Conservation (phyloP, 2,113 vertebrate species). For the Bettongia penicillata region DNA sequence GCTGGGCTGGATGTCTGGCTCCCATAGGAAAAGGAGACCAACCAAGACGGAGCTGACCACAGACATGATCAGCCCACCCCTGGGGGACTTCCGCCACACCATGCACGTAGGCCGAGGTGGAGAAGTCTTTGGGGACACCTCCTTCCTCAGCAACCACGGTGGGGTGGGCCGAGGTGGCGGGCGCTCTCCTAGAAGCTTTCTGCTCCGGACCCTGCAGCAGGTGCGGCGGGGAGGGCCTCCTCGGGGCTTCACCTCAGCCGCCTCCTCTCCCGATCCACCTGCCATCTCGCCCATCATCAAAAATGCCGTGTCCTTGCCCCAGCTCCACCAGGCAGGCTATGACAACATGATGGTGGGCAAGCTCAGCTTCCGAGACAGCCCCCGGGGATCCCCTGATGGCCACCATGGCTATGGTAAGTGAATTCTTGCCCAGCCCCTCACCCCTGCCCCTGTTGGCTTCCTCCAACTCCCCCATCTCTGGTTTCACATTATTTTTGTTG, state of each 20-base stretch:
- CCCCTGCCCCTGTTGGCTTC: neutral
- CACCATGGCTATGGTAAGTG: slow-evolving; percentile 90
- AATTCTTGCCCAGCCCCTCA: neutral
- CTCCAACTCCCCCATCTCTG: neutral
- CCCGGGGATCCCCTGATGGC: slow-evolving; percentile 85
- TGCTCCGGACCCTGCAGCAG: slow-evolving; percentile 90
- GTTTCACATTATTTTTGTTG: neutral
- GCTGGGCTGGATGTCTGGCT: slow-evolving; percentile 90
- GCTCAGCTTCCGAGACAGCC: slow-evolving; percentile 85
- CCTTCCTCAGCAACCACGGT: slow-evolving; percentile 95
- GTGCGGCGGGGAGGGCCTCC: slow-evolving; percentile 84
- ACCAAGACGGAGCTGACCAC: slow-evolving; percentile 89
- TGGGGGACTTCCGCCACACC: slow-evolving; percentile 96
- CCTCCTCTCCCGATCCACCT: slow-evolving; percentile 86
- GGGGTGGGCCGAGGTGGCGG: slow-evolving; percentile 80
- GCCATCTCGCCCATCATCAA: slow-evolving; percentile 96
- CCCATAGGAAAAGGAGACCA: slow-evolving; percentile 90
- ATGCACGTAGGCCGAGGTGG: slow-evolving; percentile 97
- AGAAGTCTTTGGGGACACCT: slow-evolving; percentile 96
- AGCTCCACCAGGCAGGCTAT: slow-evolving; percentile 87
- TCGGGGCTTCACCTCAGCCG: slow-evolving; percentile 78
- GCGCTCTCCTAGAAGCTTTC: slow-evolving; percentile 87
- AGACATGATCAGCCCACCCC: slow-evolving; percentile 96
- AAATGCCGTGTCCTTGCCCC: slow-evolving; percentile 94
- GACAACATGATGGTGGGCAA: slow-evolving; percentile 83